A percentile compares a stretch with the other conserved stretches of the same genome.
These are phyloP conservation scores for Salticus scenicus DNA, from an alignment of 2,888 invertebrate species.

Conservation along the genomic window DNA sequence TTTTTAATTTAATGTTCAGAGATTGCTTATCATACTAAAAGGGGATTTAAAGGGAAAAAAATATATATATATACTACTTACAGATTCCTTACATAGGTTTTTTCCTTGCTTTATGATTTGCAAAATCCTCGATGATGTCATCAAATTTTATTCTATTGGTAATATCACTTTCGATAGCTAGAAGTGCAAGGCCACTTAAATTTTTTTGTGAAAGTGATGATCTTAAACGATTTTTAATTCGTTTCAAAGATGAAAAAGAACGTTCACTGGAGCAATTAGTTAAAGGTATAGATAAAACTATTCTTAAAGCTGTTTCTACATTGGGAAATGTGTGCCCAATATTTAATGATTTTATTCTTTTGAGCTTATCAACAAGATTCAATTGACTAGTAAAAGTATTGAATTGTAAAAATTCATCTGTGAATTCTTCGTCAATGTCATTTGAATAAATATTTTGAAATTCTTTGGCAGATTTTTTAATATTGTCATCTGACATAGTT, in stretches of 20 bases:
- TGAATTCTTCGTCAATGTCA: background rate
- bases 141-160: background rate
- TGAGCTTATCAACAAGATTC: background rate
- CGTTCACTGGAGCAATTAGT: background rate
- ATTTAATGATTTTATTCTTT: background rate
- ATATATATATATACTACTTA: too few species aligned
- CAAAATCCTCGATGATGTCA: conserved; percentile 2
- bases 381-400: background rate
- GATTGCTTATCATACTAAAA: too few species aligned
- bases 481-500: background rate
- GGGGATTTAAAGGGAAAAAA: too few species aligned
- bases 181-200: background rate
- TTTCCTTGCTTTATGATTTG: background rate
- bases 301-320: conserved; percentile 2
- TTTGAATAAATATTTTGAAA: background rate
- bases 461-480: background rate
- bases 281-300: background rate
- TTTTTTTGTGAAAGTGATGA: background rate
- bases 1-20: too few species aligned
- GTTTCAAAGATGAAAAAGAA: background rate
- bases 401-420: background rate
- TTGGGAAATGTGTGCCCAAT: background rate
- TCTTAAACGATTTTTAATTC: conserved; percentile 3
- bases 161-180: conserved; percentile 4
- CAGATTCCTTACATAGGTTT: background rate